These are phyloP conservation scores for Hymenochirus boettgeri DNA, from an alignment of 2,113 vertebrate genomes.

Conservation along the genomic window DNA sequence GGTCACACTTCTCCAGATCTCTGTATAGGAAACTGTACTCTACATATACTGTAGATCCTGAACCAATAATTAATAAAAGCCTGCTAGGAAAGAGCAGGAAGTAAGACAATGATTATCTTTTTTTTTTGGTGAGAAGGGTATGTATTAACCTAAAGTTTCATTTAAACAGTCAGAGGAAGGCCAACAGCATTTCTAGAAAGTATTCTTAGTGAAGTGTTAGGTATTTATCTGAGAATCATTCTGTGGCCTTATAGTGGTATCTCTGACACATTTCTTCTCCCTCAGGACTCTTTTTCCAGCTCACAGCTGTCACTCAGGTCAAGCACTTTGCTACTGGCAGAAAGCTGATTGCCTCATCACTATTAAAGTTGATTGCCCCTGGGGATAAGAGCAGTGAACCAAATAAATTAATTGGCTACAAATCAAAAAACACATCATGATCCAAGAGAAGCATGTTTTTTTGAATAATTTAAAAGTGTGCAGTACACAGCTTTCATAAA, in stretches of 20 bases:
- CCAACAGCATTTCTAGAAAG: neutral
- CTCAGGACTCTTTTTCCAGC: slow-evolving; percentile 9
- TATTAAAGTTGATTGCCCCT: slow-evolving; percentile 2
- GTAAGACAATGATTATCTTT: no score
- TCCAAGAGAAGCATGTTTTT: neutral
- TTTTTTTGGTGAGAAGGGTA: no score
- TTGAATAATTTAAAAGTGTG: slow-evolving; percentile 7
- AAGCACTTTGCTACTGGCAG: neutral
- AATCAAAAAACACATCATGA: slow-evolving; percentile 33
- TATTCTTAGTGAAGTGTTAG: neutral
- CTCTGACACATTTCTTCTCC: neutral
- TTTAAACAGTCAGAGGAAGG: slow-evolving; percentile 36
- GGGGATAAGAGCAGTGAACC: slow-evolving; percentile 26
- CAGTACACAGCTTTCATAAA: neutral
- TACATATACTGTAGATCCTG: no score
- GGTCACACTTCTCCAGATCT: no score
- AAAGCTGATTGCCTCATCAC: slow-evolving; percentile 24
- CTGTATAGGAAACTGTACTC: no score
- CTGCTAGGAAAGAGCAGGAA: no score
- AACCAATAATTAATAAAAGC: no score
- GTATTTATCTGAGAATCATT: neutral
- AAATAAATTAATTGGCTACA: slow-evolving; percentile 39
- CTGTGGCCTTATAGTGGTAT: neutral
- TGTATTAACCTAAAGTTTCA: no score
- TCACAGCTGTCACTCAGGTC: slow-evolving; percentile 15